Percentiles rank a stretch among this genome's conserved stretches.
Conservation (phyloP, 2,113 vertebrate species). For the Trinectes maculatus region DNA sequence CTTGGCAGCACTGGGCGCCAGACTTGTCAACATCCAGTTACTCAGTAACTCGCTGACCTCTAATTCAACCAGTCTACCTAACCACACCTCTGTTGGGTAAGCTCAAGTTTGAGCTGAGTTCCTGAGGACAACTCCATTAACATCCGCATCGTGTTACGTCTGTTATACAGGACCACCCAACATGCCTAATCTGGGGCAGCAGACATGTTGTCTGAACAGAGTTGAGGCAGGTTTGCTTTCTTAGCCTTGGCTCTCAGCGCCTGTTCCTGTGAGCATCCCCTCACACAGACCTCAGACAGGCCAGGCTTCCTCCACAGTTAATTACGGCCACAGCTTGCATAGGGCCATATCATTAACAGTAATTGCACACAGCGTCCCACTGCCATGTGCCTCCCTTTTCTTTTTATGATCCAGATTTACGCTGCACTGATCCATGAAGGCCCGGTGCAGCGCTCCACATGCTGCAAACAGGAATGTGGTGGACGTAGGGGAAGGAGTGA, state of each 20-base stretch:
- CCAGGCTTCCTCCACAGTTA: constrained; percentile 62
- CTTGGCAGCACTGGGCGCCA: background rate
- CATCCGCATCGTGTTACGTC: constrained; percentile 51
- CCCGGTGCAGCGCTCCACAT: background rate
- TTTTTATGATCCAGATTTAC: constrained; percentile 53
- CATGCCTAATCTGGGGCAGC: constrained; percentile 40
- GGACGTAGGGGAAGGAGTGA: constrained; percentile 4
- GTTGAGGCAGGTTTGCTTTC: constrained; percentile 55
- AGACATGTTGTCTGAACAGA: constrained; percentile 45
- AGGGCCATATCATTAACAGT: constrained; percentile 74
- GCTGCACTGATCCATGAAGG: constrained; percentile 57
- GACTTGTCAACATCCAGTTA: background rate
- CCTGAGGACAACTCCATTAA: constrained; percentile 25
- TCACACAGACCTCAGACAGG: constrained; percentile 30
- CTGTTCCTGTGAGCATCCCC: constrained; percentile 49
- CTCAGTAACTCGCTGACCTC: constrained; percentile 6
- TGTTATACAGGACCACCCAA: constrained; percentile 56
- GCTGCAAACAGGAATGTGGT: constrained; percentile 2
- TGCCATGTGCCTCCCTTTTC: constrained; percentile 57
- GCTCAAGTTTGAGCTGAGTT: constrained; percentile 11
- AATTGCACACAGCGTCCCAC: constrained; percentile 69
- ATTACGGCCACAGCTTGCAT: constrained; percentile 75
- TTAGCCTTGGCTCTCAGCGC: constrained; percentile 30
- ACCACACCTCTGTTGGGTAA: constrained; percentile 15
- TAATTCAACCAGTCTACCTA: background rate